Conservation (phyloP, 2,797 vertebrate species). For the Coranthus polyacanthus region DNA sequence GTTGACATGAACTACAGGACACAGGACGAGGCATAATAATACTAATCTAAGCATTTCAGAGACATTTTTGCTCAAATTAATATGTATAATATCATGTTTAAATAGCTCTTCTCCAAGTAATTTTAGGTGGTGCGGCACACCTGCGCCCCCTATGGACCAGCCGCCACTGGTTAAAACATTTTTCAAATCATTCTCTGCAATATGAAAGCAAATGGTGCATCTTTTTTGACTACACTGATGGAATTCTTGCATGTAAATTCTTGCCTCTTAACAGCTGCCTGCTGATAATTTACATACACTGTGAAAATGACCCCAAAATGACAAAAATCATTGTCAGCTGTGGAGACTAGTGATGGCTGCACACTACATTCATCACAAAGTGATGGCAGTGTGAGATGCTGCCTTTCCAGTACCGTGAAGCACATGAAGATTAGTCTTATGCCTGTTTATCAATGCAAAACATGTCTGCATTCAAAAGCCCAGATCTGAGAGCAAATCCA, state of each 20-base stretch:
- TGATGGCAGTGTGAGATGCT: constrained; percentile 50
- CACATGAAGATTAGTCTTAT: constrained; percentile 68
- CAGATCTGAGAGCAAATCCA: constrained; percentile 62
- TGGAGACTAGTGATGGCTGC: constrained; percentile 32
- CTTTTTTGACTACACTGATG: not conserved
- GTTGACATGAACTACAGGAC: no score
- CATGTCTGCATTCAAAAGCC: constrained; percentile 60
- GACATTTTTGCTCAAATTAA: no score
- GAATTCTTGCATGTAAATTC: constrained; percentile 5
- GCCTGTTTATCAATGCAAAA: constrained; percentile 71
- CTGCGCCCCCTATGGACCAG: no score
- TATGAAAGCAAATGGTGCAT: not conserved
- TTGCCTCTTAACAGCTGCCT: constrained; percentile 9
- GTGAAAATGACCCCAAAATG: constrained; percentile 47
- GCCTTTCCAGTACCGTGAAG: constrained; percentile 38
- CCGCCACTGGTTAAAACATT: not conserved
- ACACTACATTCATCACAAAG: constrained; percentile 50
- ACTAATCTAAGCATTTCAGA: no score
- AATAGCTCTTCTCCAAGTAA: no score
- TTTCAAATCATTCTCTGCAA: not conserved
- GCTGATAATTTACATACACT: constrained; percentile 40
- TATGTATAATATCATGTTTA: no score
- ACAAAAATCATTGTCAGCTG: constrained; percentile 45
- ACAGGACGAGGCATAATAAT: no score
- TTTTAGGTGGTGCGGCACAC: no score